Evolutionary conservation across 2,888 invertebrate genomes (phyloP).

Genomic region (Torymus texanus): DNA sequence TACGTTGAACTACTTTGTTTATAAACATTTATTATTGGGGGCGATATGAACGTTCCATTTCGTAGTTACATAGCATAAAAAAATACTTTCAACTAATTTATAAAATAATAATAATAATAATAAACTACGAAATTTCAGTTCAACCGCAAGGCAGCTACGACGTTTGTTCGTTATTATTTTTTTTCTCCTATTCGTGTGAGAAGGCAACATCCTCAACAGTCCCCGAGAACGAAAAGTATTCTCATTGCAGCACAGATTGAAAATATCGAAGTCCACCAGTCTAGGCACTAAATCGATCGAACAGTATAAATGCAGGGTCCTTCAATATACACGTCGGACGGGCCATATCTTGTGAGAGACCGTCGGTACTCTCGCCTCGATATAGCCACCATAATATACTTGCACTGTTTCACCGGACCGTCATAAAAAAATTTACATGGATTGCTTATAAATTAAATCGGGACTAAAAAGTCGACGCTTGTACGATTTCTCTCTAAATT

Average conservation of each 20-base stretch:
- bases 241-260: conserved; percentile 37
- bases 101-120: conserved; percentile 23
- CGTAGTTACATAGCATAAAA: conserved; percentile 10
- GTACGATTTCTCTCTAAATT: conserved; percentile 35
- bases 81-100: conserved; percentile 5
- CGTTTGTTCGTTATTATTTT: conserved; percentile 52
- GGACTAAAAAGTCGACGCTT: conserved; percentile 43
- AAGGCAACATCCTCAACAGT: conserved; percentile 38
- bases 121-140: conserved; percentile 49
- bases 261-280: conserved; percentile 43
- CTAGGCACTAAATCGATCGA: conserved; percentile 51
- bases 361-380: not conserved
- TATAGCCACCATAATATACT: not conserved
- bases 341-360: not conserved
- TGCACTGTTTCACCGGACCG: conserved; percentile 43
- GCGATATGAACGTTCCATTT: conserved; percentile 35
- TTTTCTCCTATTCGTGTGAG: not conserved
- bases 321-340: conserved; percentile 7
- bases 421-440: conserved; percentile 42
- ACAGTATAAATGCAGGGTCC: conserved; percentile 54
- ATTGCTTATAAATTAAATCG: conserved; percentile 38
- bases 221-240: conserved; percentile 40
- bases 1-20: conserved; percentile 52
- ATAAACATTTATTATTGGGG: conserved; percentile 28
- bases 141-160: conserved; percentile 52